A percentile compares a stretch with the other conserved stretches of the same genome.
Conservation (phyloP, 2,113 vertebrate genomes). For the Dicaeum eximium region DNA sequence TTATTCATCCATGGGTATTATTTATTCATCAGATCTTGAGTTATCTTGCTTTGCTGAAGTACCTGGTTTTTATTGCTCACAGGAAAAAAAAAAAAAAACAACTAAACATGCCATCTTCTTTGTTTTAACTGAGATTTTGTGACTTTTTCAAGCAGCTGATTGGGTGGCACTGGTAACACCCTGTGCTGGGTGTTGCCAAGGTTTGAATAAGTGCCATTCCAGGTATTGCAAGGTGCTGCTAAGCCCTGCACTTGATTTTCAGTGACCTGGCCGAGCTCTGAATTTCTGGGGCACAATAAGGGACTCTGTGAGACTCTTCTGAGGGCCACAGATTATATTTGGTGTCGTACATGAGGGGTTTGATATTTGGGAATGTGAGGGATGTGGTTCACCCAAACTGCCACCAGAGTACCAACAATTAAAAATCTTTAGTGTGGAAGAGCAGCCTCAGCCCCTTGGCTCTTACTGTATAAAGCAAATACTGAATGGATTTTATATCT, state of each 20-base stretch:
- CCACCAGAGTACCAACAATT: not conserved
- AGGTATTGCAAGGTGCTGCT: not conserved
- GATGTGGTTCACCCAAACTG: not conserved
- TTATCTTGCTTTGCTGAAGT: slow-evolving; percentile 61
- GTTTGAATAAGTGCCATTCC: not conserved
- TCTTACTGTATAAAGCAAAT: not conserved
- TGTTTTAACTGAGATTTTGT: not conserved
- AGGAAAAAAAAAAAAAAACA: not conserved
- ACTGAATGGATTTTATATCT: not conserved
- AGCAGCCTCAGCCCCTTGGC: not conserved
- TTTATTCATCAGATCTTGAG: slow-evolving; percentile 72
- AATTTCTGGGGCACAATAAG: not conserved
- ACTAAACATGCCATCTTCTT: not conserved
- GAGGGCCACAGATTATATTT: not conserved
- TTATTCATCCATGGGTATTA: slow-evolving; percentile 73
- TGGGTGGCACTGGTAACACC: not conserved
- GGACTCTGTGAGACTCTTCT: not conserved
- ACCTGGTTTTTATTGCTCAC: slow-evolving; percentile 50
- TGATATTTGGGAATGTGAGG: not conserved
- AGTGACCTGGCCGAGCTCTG: not conserved
- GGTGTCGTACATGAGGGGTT: accelerated
- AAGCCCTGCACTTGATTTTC: not conserved
- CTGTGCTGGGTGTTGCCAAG: not conserved
- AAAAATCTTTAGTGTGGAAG: not conserved
- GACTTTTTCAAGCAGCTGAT: not conserved